phyloP scores from a whole-genome alignment of 2,113 vertebrate species.

The Strigops habroptila region DNA sequence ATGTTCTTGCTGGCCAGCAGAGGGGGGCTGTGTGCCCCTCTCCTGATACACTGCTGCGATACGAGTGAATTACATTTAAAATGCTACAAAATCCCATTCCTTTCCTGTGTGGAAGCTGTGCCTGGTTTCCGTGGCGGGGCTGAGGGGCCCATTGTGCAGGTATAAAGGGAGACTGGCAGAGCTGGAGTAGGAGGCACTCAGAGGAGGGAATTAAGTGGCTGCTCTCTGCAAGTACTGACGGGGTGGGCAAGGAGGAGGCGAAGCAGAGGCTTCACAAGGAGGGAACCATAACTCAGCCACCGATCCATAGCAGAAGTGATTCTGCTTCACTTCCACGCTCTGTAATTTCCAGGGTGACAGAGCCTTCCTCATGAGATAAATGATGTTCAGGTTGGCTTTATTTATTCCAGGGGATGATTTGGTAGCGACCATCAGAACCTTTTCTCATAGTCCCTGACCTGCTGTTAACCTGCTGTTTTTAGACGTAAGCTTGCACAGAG shows the following conservation, averaged over 20 bases:
- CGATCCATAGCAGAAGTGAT: neutral
- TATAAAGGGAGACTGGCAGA: neutral
- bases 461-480: neutral
- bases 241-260: neutral
- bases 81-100: neutral
- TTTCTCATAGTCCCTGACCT: neutral
- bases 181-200: neutral
- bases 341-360: neutral
- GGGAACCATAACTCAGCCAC: neutral
- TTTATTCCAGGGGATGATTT: fast-evolving
- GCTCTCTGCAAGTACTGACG: neutral
- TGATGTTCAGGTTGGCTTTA: neutral
- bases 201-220: neutral
- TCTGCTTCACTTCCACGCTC: neutral
- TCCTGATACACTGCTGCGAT: neutral
- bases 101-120: fast-evolving
- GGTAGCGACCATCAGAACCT: neutral
- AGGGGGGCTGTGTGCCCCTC: neutral
- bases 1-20: neutral
- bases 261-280: neutral
- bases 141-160: neutral
- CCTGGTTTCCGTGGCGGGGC: neutral
- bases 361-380: neutral
- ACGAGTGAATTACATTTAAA: neutral
- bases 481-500: neutral